phyloP scores from a whole-genome alignment of 2,888 invertebrate genomes.

The Athalia rosae region DNA sequence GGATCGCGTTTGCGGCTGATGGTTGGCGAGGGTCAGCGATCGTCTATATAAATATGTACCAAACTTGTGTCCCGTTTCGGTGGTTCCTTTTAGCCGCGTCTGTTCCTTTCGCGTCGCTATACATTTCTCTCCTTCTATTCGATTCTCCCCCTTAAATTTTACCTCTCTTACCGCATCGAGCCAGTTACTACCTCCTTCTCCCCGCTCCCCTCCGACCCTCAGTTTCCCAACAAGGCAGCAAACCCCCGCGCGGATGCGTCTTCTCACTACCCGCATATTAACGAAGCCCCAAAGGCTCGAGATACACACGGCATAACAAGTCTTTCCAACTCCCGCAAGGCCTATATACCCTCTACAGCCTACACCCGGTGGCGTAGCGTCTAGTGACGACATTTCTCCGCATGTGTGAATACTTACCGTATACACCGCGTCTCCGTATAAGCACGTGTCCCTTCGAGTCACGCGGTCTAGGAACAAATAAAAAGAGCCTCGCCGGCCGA shows the following conservation, averaged over 20 bases:
- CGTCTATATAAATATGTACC: slow-evolving; percentile 39
- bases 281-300: slow-evolving; percentile 43
- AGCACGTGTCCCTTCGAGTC: not conserved
- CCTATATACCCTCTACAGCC: slow-evolving; percentile 15
- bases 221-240: slow-evolving; percentile 10
- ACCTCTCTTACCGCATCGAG: slow-evolving; percentile 28
- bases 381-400: slow-evolving; percentile 18
- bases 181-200: not conserved
- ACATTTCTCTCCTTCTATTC: not conserved
- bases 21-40: slow-evolving; percentile 39
- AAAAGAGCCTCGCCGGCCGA: not conserved
- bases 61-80: slow-evolving; percentile 17
- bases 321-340: slow-evolving; percentile 38
- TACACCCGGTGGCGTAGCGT: slow-evolving; percentile 16
- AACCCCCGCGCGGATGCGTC: slow-evolving; percentile 18
- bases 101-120: not conserved
- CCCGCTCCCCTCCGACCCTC: not conserved
- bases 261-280: slow-evolving; percentile 42
- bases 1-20: slow-evolving; percentile 13
- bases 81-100: not conserved
- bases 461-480: not conserved
- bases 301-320: slow-evolving; percentile 42
- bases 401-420: slow-evolving; percentile 1
- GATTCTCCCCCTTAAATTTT: slow-evolving; percentile 23
- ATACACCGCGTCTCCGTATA: not conserved